These are phyloP conservation scores for Nipponacmea schrenckii DNA, from an alignment of 2,888 invertebrate species.

Conservation along the genomic window DNA sequence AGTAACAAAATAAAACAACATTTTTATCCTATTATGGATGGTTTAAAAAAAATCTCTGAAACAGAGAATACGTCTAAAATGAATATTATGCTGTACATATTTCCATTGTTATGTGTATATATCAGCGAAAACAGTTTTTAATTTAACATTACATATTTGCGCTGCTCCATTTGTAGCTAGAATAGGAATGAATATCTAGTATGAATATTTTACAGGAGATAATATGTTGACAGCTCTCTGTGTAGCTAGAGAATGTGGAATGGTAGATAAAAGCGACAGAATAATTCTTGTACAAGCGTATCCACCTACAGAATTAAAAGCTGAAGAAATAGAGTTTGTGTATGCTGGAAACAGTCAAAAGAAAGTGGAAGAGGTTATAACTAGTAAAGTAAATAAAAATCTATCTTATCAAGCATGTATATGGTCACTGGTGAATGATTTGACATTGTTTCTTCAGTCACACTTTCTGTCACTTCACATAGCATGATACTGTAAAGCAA, in stretches of 20 bases:
- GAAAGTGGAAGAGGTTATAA: slow-evolving; percentile 44
- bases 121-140: too few species aligned
- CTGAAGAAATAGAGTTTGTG: slow-evolving; percentile 47
- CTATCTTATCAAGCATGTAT: not conserved
- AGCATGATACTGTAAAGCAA: not conserved
- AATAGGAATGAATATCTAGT: too few species aligned
- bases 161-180: too few species aligned
- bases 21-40: too few species aligned
- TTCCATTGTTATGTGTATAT: too few species aligned
- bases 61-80: too few species aligned
- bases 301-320: slow-evolving; percentile 31
- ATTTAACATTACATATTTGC: too few species aligned
- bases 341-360: slow-evolving; percentile 47
- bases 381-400: slow-evolving; percentile 9
- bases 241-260: slow-evolving; percentile 84
- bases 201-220: slow-evolving; percentile 69
- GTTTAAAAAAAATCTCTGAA: too few species aligned
- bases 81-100: too few species aligned
- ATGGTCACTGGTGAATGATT: not conserved
- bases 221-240: slow-evolving; percentile 87
- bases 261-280: slow-evolving; percentile 75
- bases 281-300: slow-evolving; percentile 72
- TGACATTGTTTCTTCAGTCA: not conserved
- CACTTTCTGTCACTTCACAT: not conserved
- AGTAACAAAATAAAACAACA: too few species aligned